These are phyloP conservation scores for Lepisosteus osseus DNA, from an alignment of 2,113 vertebrate species.

Conservation along the genomic window DNA sequence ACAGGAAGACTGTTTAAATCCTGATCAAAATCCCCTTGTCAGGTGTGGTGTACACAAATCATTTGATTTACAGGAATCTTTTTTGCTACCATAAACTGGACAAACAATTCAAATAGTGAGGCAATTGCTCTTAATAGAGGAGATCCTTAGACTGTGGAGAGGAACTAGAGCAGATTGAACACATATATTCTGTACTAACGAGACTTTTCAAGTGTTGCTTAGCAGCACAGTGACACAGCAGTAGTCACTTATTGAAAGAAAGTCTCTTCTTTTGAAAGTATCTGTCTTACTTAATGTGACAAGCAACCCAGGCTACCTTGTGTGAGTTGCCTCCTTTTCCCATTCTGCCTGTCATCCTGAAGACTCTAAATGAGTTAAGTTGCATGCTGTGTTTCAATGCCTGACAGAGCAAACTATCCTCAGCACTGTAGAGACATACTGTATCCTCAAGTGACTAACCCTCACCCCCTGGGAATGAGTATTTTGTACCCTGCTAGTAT, in stretches of 20 bases:
- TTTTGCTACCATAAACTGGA: too few relatives aligned
- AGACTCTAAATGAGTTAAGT: not conserved
- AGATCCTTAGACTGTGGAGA: not conserved
- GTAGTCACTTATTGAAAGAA: not conserved
- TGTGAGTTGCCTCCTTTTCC: conserved; percentile 4
- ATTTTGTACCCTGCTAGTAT: not conserved
- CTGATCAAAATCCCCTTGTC: too few relatives aligned
- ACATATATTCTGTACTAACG: not conserved
- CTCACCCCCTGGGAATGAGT: not conserved
- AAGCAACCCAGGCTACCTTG: not conserved
- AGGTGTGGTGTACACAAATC: too few relatives aligned
- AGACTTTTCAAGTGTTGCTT: not conserved
- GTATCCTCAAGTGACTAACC: too few relatives aligned
- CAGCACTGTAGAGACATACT: not conserved
- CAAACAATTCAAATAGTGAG: not conserved
- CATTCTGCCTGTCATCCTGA: not conserved
- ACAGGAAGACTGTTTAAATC: too few relatives aligned
- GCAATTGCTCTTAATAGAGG: not conserved
- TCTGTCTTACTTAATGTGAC: conserved; percentile 5
- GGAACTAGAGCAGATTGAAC: not conserved
- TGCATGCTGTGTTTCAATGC: not conserved
- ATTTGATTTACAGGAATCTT: too few relatives aligned
- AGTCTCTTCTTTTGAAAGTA: not conserved
- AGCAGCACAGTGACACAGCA: not conserved
- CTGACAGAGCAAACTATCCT: not conserved